These are phyloP conservation scores for Notarius quadriscutis DNA, from an alignment of 2,113 vertebrate genomes.

Conservation along the genomic window DNA sequence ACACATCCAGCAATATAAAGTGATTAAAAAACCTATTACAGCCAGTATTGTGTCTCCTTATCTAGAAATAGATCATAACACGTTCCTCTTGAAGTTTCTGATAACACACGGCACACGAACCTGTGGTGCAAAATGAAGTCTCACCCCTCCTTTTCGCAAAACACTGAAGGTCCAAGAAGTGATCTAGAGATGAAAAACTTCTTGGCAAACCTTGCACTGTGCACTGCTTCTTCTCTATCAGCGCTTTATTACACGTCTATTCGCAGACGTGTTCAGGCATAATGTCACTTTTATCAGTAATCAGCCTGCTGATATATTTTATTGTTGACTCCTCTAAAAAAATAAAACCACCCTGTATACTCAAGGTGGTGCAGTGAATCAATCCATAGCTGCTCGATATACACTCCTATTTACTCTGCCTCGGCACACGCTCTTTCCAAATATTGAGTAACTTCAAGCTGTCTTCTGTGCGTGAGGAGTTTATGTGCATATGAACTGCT, in stretches of 20 bases:
- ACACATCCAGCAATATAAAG: neutral
- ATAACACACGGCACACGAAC: neutral
- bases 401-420: conserved; percentile 30
- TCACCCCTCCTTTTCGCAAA: neutral
- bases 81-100: neutral
- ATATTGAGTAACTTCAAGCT: conserved; percentile 34
- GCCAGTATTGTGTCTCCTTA: neutral
- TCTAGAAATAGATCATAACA: neutral
- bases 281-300: neutral
- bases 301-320: neutral
- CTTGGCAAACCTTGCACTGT: neutral
- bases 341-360: conserved; percentile 18
- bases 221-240: neutral
- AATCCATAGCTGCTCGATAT: conserved; percentile 17
- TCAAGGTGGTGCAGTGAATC: conserved; percentile 4
- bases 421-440: conserved; percentile 6
- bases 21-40: neutral
- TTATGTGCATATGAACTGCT: neutral
- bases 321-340: neutral
- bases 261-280: neutral
- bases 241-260: neutral
- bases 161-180: neutral
- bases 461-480: neutral
- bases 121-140: neutral
- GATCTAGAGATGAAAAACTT: neutral